Conservation (phyloP, 2,888 invertebrate species). For the Hydrotaea cyrtoneurina region DNA sequence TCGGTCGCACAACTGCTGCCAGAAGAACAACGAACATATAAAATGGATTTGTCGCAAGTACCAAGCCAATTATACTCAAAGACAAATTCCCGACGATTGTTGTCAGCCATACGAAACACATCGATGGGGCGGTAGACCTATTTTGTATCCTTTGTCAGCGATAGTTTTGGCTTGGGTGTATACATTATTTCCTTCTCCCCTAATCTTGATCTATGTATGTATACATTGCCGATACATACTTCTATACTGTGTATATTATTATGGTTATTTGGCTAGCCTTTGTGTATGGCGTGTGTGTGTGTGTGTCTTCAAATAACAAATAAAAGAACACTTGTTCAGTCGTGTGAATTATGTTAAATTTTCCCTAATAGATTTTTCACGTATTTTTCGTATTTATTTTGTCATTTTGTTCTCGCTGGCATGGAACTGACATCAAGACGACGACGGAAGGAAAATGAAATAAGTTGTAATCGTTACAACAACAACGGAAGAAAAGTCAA, state of each 20-base stretch:
- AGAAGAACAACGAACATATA: no score
- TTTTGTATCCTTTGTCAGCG: no score
- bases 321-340: neutral
- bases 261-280: neutral
- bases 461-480: slow-evolving; percentile 7
- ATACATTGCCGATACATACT: neutral
- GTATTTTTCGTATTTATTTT: slow-evolving; percentile 37
- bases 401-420: neutral
- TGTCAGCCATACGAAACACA: neutral
- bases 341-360: neutral
- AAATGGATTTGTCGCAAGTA: no score
- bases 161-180: no score
- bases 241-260: neutral
- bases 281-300: neutral
- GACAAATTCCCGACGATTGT: neutral
- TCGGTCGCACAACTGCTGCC: no score
- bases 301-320: neutral
- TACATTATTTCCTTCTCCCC: neutral
- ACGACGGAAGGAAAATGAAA: neutral
- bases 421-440: slow-evolving; percentile 27
- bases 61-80: no score
- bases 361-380: slow-evolving; percentile 30
- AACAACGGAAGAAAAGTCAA: slow-evolving; percentile 29
- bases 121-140: no score
- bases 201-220: neutral